Evolutionary conservation across 1,140 invertebrate species (phyloP), one percentile per base, ranked within the genome.

Genomic region (Drosophila ficusphila): DNA sequence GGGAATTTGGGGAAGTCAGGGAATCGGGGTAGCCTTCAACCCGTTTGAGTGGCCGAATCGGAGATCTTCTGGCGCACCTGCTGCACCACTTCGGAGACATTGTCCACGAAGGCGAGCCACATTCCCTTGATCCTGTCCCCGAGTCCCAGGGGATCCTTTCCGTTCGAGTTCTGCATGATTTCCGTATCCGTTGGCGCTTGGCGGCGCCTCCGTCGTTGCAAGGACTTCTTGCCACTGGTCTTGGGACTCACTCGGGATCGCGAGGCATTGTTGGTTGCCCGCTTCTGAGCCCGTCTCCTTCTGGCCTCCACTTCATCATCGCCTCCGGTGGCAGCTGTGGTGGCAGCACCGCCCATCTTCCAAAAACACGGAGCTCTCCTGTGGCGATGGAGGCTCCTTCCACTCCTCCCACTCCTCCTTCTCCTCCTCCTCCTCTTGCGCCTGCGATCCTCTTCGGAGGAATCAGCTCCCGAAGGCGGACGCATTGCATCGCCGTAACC

Each of bases 401-500:
- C 44, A 0, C 54, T 19, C 0, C 67, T 18, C 4, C 72, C 41
- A 0, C 61, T 46, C 2, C 78, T 39, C n/a, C n/a, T n/a, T n/a
- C 53, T 12, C 3, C 51, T 31, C 2, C 44, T 48, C 0, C 54
- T 19, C 0, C 67, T 18, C 4, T 67, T 47, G 0, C 61, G 49
- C 2, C 78, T 39, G 2, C 62, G 39, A 12, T 88, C 77, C 29
- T 86, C 79, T 23, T 85, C 81, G 3, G 62, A 65, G 6, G 69
- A 76, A 9, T 73, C 68, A 2, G 18, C 21, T 0, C 27, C 52
- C 2, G 31, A 34, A 0, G 12, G 16, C 12, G 7, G 48, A 0
- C 77, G 58, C 47, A 90, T 89, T 5, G 89, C 89, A 18, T 89
- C 68, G 4, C 89, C 89, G 7, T 70, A 74, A 1, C 89, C 89